Percentiles rank a stretch among this genome's conserved stretches.
These are phyloP conservation scores for Ictidomys tridecemlineatus DNA, from an alignment of 2,113 vertebrate species.

Conservation along the genomic window DNA sequence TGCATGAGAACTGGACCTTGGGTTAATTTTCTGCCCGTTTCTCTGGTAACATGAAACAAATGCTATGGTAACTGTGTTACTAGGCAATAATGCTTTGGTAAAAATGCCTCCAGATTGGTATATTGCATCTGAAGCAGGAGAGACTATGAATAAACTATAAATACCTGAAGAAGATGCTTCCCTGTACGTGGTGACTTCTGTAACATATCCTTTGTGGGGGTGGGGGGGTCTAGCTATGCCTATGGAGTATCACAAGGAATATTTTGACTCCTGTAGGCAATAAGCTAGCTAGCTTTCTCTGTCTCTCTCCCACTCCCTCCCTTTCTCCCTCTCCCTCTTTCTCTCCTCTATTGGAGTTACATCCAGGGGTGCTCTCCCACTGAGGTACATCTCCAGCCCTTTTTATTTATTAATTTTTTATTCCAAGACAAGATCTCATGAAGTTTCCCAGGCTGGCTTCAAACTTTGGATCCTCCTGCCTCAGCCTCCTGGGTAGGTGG, in stretches of 20 bases:
- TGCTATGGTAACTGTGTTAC: background rate
- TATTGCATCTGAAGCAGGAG: background rate
- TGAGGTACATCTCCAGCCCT: too few species aligned
- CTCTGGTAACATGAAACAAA: slow-evolving; percentile 16
- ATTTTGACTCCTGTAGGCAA: background rate
- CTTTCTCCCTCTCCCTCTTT: too few species aligned
- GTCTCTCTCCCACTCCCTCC: too few species aligned
- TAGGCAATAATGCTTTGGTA: slow-evolving; percentile 23
- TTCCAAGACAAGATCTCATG: too few species aligned
- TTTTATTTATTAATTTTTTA: too few species aligned
- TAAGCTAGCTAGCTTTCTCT: too few species aligned
- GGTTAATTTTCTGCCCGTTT: slow-evolving; percentile 14
- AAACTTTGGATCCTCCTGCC: too few species aligned
- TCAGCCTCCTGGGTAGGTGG: too few species aligned
- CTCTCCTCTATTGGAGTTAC: too few species aligned
- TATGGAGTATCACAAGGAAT: background rate
- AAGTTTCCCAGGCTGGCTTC: too few species aligned
- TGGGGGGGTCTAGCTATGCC: background rate
- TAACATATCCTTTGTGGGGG: background rate
- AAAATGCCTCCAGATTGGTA: slow-evolving; percentile 45
- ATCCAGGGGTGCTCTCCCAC: too few species aligned
- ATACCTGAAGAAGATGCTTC: background rate
- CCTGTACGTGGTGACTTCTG: background rate
- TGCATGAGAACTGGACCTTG: background rate
- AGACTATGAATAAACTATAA: slow-evolving; percentile 52